These are phyloP conservation scores for Drosophila mimetica DNA, from an alignment of 2,888 invertebrate species.

Conservation along the genomic window DNA sequence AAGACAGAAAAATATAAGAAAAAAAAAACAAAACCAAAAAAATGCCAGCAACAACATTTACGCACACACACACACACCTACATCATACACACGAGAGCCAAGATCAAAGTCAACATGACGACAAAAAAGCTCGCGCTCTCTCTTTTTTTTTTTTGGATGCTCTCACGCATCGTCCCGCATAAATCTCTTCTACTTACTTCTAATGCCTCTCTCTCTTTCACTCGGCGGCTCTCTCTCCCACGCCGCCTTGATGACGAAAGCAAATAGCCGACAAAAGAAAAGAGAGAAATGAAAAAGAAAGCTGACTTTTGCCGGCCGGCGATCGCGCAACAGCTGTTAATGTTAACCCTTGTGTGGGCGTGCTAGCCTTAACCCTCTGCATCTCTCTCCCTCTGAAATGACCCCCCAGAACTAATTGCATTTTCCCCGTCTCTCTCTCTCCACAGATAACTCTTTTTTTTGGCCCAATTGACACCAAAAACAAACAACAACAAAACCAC, in stretches of 20 bases:
- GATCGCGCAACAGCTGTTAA: slow-evolving; percentile 49
- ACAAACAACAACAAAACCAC: slow-evolving; percentile 24
- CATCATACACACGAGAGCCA: slow-evolving; percentile 46
- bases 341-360: slow-evolving; percentile 32
- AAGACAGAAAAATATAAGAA: slow-evolving; percentile 35
- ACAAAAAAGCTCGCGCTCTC: slow-evolving; percentile 35
- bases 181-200: slow-evolving; percentile 67
- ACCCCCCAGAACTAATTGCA: slow-evolving; percentile 30
- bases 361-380: not conserved
- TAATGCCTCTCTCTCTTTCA: slow-evolving; percentile 35
- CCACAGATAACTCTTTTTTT: slow-evolving; percentile 67
- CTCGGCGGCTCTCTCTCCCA: slow-evolving; percentile 9
- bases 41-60: slow-evolving; percentile 58
- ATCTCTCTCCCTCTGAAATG: not conserved
- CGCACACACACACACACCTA: slow-evolving; percentile 33
- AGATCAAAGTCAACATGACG: slow-evolving; percentile 72
- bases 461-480: slow-evolving; percentile 67
- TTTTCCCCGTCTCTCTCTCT: slow-evolving; percentile 25
- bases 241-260: slow-evolving; percentile 13
- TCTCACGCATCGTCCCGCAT: slow-evolving; percentile 42
- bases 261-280: slow-evolving; percentile 16
- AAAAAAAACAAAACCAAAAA: slow-evolving; percentile 35
- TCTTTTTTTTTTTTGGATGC: slow-evolving; percentile 4
- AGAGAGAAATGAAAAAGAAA: slow-evolving; percentile 34
- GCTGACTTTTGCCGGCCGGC: slow-evolving; percentile 24